Conservation (phyloP, 2,797 vertebrate species). For the Lates japonicus region DNA sequence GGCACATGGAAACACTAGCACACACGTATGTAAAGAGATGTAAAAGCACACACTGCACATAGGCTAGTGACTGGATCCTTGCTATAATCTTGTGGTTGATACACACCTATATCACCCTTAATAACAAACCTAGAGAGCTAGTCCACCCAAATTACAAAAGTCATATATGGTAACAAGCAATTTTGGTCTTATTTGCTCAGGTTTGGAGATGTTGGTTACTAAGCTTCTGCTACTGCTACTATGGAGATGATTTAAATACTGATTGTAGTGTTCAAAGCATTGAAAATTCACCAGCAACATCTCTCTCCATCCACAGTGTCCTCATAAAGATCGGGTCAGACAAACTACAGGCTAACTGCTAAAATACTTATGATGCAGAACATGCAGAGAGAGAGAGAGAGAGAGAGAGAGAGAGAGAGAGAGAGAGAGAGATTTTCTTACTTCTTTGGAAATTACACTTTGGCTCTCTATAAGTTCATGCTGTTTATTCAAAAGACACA, state of each 20-base stretch:
- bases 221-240: too few species aligned
- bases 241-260: not conserved
- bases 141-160: not conserved
- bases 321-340: not conserved
- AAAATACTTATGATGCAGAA: not conserved
- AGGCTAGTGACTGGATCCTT: not conserved
- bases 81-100: not conserved
- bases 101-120: not conserved
- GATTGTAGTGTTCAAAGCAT: not conserved
- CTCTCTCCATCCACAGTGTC: not conserved
- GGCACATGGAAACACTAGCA: conserved; percentile 21
- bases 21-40: not conserved
- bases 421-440: not conserved
- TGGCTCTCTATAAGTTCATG: not conserved
- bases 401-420: too few species aligned
- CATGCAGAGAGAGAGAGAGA: too few species aligned
- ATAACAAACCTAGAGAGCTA: too few species aligned
- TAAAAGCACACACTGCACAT: not conserved
- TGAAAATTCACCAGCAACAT: not conserved
- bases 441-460: not conserved
- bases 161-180: not conserved
- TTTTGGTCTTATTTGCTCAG: not conserved
- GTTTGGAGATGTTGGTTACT: not conserved
- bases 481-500: not conserved
- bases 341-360: not conserved